Evolutionary conservation across 1,140 invertebrate genomes (phyloP).

Genomic region (Glossosoma conforme): DNA sequence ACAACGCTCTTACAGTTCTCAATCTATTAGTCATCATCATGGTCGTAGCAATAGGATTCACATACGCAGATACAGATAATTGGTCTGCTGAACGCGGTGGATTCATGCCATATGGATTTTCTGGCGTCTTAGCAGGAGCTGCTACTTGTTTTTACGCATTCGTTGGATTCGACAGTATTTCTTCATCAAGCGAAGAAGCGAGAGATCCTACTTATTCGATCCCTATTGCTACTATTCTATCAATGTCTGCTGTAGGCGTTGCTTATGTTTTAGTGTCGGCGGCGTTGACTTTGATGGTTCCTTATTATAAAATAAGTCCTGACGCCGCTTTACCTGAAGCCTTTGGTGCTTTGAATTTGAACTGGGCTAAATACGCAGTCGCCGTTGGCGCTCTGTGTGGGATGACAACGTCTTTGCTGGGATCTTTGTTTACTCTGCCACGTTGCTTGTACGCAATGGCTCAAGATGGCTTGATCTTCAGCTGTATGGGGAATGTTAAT

Average conservation of each 20-base stretch:
- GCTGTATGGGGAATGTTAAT: slow-evolving; percentile 70
- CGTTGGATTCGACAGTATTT: slow-evolving; percentile 82
- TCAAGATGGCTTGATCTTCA: slow-evolving; percentile 78
- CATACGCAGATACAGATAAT: slow-evolving; percentile 72
- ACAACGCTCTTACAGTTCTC: slow-evolving; percentile 73
- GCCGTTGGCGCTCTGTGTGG: slow-evolving; percentile 84
- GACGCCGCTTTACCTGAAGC: slow-evolving; percentile 81
- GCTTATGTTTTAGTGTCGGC: slow-evolving; percentile 78
- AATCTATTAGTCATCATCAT: slow-evolving; percentile 71
- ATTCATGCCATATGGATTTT: slow-evolving; percentile 77
- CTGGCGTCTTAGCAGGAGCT: slow-evolving; percentile 72
- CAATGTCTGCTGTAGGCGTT: slow-evolving; percentile 72
- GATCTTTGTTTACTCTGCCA: slow-evolving; percentile 78
- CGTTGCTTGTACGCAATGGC: slow-evolving; percentile 87
- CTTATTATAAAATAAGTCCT: slow-evolving; percentile 67
- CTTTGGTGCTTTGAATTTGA: slow-evolving; percentile 64
- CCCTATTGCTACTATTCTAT: slow-evolving; percentile 73
- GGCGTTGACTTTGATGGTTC: slow-evolving; percentile 79
- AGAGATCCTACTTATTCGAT: slow-evolving; percentile 74
- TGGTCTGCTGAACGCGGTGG: slow-evolving; percentile 71
- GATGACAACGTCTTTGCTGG: slow-evolving; percentile 82
- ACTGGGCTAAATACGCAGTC: slow-evolving; percentile 85
- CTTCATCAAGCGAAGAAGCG: slow-evolving; percentile 81
- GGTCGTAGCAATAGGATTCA: slow-evolving; percentile 73
- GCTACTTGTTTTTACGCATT: slow-evolving; percentile 89